Evolutionary conservation across 2,888 invertebrate genomes (phyloP), one percentile per base, ranked within the genome.

Genomic region (Drosophila rellima): DNA sequence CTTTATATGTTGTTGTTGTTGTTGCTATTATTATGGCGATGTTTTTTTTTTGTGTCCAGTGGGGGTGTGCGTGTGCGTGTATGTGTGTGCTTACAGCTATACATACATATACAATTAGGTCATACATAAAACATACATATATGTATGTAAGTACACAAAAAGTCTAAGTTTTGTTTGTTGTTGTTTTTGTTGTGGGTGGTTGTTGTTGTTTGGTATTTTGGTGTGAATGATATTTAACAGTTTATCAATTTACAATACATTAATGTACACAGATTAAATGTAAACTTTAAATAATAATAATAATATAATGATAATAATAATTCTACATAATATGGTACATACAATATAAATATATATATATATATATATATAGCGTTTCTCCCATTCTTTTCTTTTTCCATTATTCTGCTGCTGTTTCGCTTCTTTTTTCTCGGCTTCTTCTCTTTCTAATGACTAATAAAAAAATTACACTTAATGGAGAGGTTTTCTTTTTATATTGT

Each of bases 391-490:
- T 20, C n/a, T n/a, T 11, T 55, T 15, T 45, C 0, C 10, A 4
- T 13, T 67, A 50, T 47, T 13, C n/a, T 50, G 2, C 37, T 48
- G 20, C 35, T 59, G 31, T 31, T 50, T 11, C 4, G n/a, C 35
- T 6, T 39, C 7, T 17, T 18, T 3, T 35, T n/a, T 18, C 11
- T 26, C 18, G 51, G 40, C 15, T 48, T 52, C 11, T 50, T 50
- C 42, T 47, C 47, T 85, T 23, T 45, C 45, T 85, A 85, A 71
- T 52, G 64, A 79, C 77, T 79, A 79, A 63, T 17, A 79, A 82
- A 86, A 80, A 82, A 72, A 76, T 80, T 87, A 75, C 71, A 80
- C 73, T 77, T 80, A 80, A 80, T 78, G 75, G 71, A 82, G 74
- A 80, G 57, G 56, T 56, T 45, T 44, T 11, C 15, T 23, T 71